phyloP scores from a whole-genome alignment of 2,113 vertebrate genomes.

The Toxotes chatareus region DNA sequence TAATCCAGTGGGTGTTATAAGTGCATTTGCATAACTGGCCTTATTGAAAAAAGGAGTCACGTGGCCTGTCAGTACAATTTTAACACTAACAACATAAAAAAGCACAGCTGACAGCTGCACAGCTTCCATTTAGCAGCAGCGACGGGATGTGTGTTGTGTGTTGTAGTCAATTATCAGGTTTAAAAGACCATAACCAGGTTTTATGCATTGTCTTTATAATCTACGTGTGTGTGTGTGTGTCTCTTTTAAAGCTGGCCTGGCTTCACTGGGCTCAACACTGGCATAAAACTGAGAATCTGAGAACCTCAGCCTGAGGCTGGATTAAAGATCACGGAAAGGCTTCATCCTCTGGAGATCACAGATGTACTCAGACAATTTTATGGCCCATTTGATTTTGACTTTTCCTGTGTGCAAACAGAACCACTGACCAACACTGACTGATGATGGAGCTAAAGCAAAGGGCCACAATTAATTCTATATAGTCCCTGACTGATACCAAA shows the following conservation, averaged over 20 bases:
- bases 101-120: constrained; percentile 18
- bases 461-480: too few species aligned
- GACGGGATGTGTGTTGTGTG: background rate
- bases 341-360: background rate
- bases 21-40: constrained; percentile 5
- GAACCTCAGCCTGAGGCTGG: background rate
- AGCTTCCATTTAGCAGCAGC: constrained; percentile 11
- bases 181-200: constrained; percentile 27
- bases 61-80: constrained; percentile 5
- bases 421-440: background rate
- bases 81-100: constrained; percentile 3
- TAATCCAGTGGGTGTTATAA: background rate
- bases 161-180: constrained; percentile 25
- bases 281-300: background rate
- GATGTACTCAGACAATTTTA: too few species aligned
- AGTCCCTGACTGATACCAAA: too few species aligned
- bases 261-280: background rate
- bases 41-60: background rate
- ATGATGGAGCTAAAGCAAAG: background rate
- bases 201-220: constrained; percentile 22
- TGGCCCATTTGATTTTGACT: too few species aligned
- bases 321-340: background rate
- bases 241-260: background rate
- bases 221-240: background rate
- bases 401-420: too few species aligned